Evolutionary conservation across 2,888 invertebrate species (phyloP).

Genomic region (Andrena marginata): DNA sequence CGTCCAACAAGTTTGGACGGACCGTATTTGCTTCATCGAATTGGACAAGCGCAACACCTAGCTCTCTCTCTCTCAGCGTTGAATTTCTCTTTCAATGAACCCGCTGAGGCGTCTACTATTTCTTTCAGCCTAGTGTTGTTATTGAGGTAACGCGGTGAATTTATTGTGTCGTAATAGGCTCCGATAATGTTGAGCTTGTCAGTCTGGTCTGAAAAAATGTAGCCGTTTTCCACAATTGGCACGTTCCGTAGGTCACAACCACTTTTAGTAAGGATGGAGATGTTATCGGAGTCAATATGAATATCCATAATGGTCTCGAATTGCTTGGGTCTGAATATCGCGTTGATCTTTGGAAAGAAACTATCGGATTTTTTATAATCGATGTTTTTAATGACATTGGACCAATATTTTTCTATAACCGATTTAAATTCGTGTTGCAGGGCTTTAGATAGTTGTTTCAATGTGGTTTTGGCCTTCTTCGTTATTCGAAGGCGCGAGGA

Average conservation of each 20-base stretch:
- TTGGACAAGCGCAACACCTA: too few species aligned
- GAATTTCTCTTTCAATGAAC: too few species aligned
- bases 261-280: not conserved
- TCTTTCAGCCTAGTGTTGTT: too few species aligned
- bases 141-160: too few species aligned
- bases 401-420: not conserved
- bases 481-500: too few species aligned
- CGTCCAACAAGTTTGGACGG: too few species aligned
- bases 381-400: not conserved
- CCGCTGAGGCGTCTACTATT: too few species aligned
- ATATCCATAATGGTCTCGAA: not conserved
- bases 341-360: constrained; percentile 3
- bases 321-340: not conserved
- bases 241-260: not conserved
- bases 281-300: not conserved
- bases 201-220: not conserved
- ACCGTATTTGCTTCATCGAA: too few species aligned
- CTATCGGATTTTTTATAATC: not conserved
- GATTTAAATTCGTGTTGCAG: not conserved
- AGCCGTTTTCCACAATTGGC: not conserved
- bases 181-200: not conserved
- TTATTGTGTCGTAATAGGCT: too few species aligned
- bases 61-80: too few species aligned
- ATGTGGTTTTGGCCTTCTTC: not conserved
- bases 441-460: not conserved